A percentile compares a stretch with the other conserved stretches of the same genome.
These are phyloP conservation scores for Halictus ligatus DNA, from an alignment of 2,888 invertebrate species.

Conservation along the genomic window DNA sequence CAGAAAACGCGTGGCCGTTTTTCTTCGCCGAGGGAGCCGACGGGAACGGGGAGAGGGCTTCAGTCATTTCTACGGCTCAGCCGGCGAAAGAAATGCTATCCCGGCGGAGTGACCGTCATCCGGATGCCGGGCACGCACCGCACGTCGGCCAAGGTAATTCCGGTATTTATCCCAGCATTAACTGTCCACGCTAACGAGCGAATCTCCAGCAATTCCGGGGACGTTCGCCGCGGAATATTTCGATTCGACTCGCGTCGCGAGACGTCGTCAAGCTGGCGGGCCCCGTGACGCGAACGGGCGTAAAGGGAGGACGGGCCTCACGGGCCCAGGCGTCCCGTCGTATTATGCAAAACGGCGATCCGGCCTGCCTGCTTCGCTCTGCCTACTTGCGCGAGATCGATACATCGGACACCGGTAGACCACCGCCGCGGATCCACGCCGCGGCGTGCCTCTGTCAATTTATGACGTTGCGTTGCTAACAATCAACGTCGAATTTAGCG, in stretches of 20 bases:
- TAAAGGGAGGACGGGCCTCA: conserved; percentile 59
- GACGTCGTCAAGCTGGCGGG: conserved; percentile 61
- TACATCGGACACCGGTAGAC: conserved; percentile 64
- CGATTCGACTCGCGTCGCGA: conserved; percentile 64
- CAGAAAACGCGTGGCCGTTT: conserved; percentile 24
- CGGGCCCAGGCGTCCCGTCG: conserved; percentile 72
- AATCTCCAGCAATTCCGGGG: conserved; percentile 45
- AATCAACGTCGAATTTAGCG: conserved; percentile 40
- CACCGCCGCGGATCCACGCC: conserved; percentile 63
- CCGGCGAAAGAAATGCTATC: conserved; percentile 35
- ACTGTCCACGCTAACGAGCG: conserved; percentile 56
- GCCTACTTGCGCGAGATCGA: conserved; percentile 70
- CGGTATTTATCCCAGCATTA: conserved; percentile 58
- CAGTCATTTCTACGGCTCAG: background rate
- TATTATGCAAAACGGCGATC: conserved; percentile 77
- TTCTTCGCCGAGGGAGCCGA: background rate
- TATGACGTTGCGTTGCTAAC: conserved; percentile 47
- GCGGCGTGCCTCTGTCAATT: conserved; percentile 57
- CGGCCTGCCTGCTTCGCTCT: conserved; percentile 56
- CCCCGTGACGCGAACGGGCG: conserved; percentile 63
- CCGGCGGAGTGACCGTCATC: conserved; percentile 14
- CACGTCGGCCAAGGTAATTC: conserved; percentile 50
- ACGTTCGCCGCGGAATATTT: conserved; percentile 63
- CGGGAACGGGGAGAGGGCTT: background rate
- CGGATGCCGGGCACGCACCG: conserved; percentile 56